These are phyloP conservation scores for Agonopterix subpropinquella DNA, from an alignment of 2,888 invertebrate species.

Conservation along the genomic window DNA sequence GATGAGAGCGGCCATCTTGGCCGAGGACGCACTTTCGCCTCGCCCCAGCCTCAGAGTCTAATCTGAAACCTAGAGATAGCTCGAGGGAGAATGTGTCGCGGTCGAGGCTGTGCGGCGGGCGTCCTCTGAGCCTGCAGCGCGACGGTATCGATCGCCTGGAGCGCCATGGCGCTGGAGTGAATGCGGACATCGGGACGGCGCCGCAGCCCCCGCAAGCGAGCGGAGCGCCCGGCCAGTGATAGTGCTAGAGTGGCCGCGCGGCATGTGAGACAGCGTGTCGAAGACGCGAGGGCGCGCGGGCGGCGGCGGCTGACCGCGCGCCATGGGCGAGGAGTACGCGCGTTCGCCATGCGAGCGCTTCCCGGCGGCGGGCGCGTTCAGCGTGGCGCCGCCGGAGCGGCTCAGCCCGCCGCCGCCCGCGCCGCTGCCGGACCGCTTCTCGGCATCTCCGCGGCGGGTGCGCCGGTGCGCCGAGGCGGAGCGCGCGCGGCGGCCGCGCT, in stretches of 20 bases:
- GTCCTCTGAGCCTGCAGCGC: slow-evolving; percentile 62
- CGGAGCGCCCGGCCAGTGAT: slow-evolving; percentile 52
- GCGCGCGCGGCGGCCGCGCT: slow-evolving; percentile 77
- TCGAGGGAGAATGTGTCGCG: slow-evolving; percentile 47
- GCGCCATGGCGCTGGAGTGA: slow-evolving; percentile 70
- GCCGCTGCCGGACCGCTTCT: slow-evolving; percentile 75
- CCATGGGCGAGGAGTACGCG: slow-evolving; percentile 73
- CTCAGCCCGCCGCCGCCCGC: slow-evolving; percentile 79
- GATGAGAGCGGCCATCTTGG: slow-evolving; percentile 72
- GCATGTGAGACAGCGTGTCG: slow-evolving; percentile 64
- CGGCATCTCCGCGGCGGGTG: slow-evolving; percentile 76
- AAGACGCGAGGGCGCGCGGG: slow-evolving; percentile 60
- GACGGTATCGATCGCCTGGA: slow-evolving; percentile 65
- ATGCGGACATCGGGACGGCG: slow-evolving; percentile 68
- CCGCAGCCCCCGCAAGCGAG: slow-evolving; percentile 53
- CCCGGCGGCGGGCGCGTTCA: slow-evolving; percentile 74
- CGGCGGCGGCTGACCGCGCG: slow-evolving; percentile 71
- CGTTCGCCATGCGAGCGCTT: slow-evolving; percentile 74
- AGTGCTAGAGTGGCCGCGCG: slow-evolving; percentile 58
- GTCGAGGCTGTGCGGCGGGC: slow-evolving; percentile 49
- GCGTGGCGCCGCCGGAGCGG: slow-evolving; percentile 79
- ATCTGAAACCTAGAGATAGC: slow-evolving; percentile 40
- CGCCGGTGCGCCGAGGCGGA: slow-evolving; percentile 81
- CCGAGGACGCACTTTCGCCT: slow-evolving; percentile 69
- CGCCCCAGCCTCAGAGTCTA: slow-evolving; percentile 64